phyloP scores from a whole-genome alignment of 2,888 invertebrate genomes.

The Gryllus longicercus region DNA sequence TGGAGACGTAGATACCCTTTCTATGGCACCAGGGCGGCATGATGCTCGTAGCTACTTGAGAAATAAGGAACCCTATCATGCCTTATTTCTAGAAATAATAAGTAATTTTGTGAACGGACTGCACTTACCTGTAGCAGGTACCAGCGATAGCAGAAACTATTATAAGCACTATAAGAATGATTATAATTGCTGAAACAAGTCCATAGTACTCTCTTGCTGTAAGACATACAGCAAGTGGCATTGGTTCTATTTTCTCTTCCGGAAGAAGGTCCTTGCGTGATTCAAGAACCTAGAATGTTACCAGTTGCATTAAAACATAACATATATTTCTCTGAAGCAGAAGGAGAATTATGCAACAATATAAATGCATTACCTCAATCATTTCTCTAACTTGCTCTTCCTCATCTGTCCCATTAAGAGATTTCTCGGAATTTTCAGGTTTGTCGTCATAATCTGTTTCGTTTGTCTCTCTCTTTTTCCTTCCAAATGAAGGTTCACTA shows the following conservation, averaged over 20 bases:
- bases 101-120: too few species aligned
- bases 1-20: neutral
- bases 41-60: too few species aligned
- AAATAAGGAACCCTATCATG: too few species aligned
- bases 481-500: constrained; percentile 77
- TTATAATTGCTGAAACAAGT: constrained; percentile 72
- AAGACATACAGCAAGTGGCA: constrained; percentile 71
- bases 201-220: constrained; percentile 81
- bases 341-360: constrained; percentile 18
- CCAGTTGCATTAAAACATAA: too few species aligned
- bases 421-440: constrained; percentile 52
- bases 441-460: constrained; percentile 46
- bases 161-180: constrained; percentile 69
- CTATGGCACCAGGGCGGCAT: too few species aligned
- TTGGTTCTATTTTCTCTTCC: constrained; percentile 47
- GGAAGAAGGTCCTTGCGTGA: constrained; percentile 56
- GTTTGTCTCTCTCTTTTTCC: constrained; percentile 47
- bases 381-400: constrained; percentile 81
- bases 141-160: constrained; percentile 70
- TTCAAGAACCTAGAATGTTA: constrained; percentile 66
- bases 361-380: constrained; percentile 65
- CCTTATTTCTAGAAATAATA: too few species aligned
- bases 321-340: neutral
- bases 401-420: constrained; percentile 44
- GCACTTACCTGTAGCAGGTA: constrained; percentile 67